A percentile compares a stretch with the other conserved stretches of the same genome.
phyloP scores from a whole-genome alignment of 2,797 vertebrate species.

The Falco berigora region DNA sequence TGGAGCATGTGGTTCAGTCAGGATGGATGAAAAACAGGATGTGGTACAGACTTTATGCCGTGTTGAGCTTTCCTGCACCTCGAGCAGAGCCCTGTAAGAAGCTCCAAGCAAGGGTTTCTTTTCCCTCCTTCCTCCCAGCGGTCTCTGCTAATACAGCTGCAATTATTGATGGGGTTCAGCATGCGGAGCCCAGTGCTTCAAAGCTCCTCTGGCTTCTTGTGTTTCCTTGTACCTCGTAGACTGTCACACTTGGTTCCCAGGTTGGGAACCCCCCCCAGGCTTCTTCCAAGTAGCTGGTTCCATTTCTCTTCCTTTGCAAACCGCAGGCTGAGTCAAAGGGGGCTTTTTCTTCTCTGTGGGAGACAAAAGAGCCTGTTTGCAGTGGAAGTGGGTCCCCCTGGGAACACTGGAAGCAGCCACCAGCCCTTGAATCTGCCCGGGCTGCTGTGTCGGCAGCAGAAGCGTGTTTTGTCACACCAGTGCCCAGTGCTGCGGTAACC shows the following conservation, averaged over 20 bases:
- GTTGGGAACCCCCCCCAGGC: neutral
- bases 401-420: neutral
- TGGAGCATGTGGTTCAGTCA: neutral
- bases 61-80: neutral
- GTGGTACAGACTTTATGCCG: neutral
- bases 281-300: neutral
- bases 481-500: neutral
- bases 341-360: neutral
- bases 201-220: slow-evolving; percentile 41
- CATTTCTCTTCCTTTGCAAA: neutral
- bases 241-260: neutral
- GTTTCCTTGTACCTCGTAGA: neutral
- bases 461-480: neutral
- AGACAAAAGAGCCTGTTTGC: neutral
- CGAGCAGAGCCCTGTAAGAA: neutral
- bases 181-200: slow-evolving; percentile 36
- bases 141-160: neutral
- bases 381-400: neutral
- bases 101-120: neutral
- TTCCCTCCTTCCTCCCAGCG: neutral
- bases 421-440: neutral
- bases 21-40: neutral
- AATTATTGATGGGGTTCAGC: neutral
- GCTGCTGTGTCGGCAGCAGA: neutral
- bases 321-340: neutral